phyloP scores from a whole-genome alignment of 1,140 invertebrate genomes.

The Rhizoglyphus robini region DNA sequence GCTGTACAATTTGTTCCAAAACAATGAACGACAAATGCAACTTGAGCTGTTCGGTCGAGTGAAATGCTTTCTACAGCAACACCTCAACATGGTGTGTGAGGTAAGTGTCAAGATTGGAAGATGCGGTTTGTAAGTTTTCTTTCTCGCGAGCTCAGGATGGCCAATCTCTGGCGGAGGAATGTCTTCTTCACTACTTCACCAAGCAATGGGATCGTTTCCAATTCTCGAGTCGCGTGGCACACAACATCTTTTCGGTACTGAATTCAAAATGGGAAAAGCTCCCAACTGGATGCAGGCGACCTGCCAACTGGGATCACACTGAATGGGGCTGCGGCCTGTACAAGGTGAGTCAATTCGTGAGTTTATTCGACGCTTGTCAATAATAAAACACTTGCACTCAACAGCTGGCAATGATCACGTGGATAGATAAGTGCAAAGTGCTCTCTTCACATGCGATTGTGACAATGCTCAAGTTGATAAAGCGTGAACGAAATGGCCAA shows the following conservation, averaged over 20 bases:
- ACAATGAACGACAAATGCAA: too few species aligned
- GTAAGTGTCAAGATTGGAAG: not conserved
- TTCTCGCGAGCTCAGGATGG: too few species aligned
- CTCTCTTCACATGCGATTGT: slow-evolving; percentile 90
- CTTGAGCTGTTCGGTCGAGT: slow-evolving; percentile 87
- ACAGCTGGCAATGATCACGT: slow-evolving; percentile 85
- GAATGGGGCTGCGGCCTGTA: slow-evolving; percentile 96
- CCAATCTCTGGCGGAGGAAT: slow-evolving; percentile 79
- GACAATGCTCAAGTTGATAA: slow-evolving; percentile 89
- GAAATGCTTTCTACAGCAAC: slow-evolving; percentile 74
- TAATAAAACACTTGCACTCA: not conserved
- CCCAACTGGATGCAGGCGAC: too few species aligned
- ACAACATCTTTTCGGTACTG: slow-evolving; percentile 92
- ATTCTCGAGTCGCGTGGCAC: slow-evolving; percentile 90
- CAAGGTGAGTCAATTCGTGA: slow-evolving; percentile 36
- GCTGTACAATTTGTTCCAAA: slow-evolving; percentile 64
- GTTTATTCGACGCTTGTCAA: not conserved
- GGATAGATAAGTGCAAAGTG: slow-evolving; percentile 87
- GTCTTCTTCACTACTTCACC: slow-evolving; percentile 72
- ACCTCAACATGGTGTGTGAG: slow-evolving; percentile 51
- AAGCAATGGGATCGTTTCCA: slow-evolving; percentile 96
- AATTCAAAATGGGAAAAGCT: too few species aligned
- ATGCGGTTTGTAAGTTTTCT: not conserved
- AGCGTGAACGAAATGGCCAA: slow-evolving; percentile 87
- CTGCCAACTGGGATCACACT: slow-evolving; percentile 92